These are phyloP conservation scores for Scaptomyza montana DNA, from an alignment of 1,140 invertebrate species.

Conservation along the genomic window DNA sequence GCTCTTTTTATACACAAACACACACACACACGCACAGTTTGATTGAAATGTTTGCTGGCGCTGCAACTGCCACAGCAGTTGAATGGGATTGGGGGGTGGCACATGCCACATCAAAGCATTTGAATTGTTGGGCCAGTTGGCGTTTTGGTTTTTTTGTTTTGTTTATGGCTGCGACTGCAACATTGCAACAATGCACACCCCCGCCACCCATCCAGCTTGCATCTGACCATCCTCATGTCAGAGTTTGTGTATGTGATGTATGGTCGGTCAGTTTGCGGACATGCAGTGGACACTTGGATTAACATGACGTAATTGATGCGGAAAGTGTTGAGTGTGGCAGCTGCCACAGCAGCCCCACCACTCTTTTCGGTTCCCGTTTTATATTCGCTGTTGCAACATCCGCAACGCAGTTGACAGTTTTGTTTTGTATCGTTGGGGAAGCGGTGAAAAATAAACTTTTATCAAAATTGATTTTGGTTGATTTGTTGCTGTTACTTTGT, in stretches of 20 bases:
- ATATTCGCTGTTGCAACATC: neutral
- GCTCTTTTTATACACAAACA: slow-evolving; percentile 31
- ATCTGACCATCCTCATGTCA: no score
- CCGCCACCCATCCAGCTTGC: no score
- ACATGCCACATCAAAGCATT: slow-evolving; percentile 58
- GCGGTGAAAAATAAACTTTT: slow-evolving; percentile 42
- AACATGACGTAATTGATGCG: slow-evolving; percentile 82
- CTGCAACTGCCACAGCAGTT: slow-evolving; percentile 26
- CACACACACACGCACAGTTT: slow-evolving; percentile 35
- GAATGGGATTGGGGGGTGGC: neutral
- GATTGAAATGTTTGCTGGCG: slow-evolving; percentile 79
- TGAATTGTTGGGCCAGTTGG: slow-evolving; percentile 57
- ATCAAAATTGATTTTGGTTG: slow-evolving; percentile 61
- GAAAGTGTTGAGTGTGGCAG: slow-evolving; percentile 81
- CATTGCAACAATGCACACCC: slow-evolving; percentile 61
- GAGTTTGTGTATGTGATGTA: slow-evolving; percentile 62
- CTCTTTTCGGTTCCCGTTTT: neutral
- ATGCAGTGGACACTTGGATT: slow-evolving; percentile 82
- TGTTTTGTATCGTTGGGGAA: neutral
- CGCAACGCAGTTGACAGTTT: neutral
- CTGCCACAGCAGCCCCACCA: slow-evolving; percentile 39
- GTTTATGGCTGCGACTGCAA: slow-evolving; percentile 45
- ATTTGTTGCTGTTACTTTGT: neutral
- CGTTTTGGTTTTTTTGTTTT: slow-evolving; percentile 24
- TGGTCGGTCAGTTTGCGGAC: slow-evolving; percentile 83